Base-by-base conservation (phyloP, 2,797 vertebrate species). In the Lophotriccus pileatus region DNA sequence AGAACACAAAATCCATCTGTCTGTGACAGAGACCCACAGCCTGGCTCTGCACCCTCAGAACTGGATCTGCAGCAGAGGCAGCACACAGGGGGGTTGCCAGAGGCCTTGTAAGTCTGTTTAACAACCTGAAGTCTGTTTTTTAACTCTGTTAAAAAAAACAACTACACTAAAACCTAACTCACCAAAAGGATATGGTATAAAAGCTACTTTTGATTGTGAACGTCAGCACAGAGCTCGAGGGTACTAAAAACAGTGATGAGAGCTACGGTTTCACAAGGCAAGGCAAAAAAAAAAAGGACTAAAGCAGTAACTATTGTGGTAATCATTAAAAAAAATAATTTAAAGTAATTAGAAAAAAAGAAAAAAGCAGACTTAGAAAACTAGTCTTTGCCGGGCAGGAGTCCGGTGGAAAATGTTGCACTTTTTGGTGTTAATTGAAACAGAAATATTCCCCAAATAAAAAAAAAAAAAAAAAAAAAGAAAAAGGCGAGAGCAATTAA, bases 51-150 rank as follows among this genome's bases (percentile, higher is more conserved):
- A 1, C 25, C 49, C 72, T 44, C 53, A 25, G 47, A 76, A 30
- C 10, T 1, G 1, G 11, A 59, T 24, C n/a, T 0, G 1, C 43
- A 41, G 30, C 60, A 82, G 23, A 41, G 27, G n/a, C 7, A 28
- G 50, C 0, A 1, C 47, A 12, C 24, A 9, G 36, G 28, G 62
- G 12, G 10, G 30, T 18, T 59, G 41, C 30, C 37, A 55, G 58
- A 72, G 37, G 22, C 50, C 32, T 86, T 64, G 43, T 32, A 78
- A 36, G 15, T 20, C 28, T 39, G 4, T 59, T 53, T 24, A 50
- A 25, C 18, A 55, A 11, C 21, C 21, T 72, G 23, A 76, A 27
- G 49, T 21, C 84, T 28, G 16, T 28, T 49, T 49, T 50, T 50
- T 15, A 72, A 27, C 53, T 21, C 80, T 25, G 22, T 28, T 52